These are phyloP conservation scores for Phalangium opilio DNA, from an alignment of 2,888 invertebrate species.

Conservation along the genomic window DNA sequence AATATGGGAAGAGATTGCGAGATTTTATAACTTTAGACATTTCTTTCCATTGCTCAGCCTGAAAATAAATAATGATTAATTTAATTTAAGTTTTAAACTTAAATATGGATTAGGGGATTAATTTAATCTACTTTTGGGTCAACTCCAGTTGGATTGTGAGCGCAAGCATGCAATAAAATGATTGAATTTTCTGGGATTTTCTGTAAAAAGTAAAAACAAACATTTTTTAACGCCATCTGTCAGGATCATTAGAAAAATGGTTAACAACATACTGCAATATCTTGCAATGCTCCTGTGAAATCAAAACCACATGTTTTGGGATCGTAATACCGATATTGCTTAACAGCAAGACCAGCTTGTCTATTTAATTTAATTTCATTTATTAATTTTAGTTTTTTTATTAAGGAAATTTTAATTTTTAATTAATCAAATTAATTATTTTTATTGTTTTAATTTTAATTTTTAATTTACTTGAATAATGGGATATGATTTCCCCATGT, in stretches of 20 bases:
- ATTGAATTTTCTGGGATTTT: slow-evolving; percentile 82
- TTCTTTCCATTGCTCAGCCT: slow-evolving; percentile 51
- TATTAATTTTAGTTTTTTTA: no score
- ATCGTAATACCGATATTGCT: slow-evolving; percentile 86
- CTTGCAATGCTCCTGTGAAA: slow-evolving; percentile 71
- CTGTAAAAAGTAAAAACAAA: slow-evolving; percentile 38
- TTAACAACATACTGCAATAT: slow-evolving; percentile 43
- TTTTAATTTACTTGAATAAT: slow-evolving; percentile 52
- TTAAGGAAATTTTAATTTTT: no score
- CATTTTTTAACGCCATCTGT: not conserved
- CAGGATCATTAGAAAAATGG: not conserved
- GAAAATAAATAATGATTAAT: slow-evolving; percentile 4
- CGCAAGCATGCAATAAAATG: slow-evolving; percentile 87
- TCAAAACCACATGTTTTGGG: slow-evolving; percentile 85
- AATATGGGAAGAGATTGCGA: slow-evolving; percentile 67
- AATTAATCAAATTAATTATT: slow-evolving; percentile 17
- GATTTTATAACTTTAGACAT: slow-evolving; percentile 58
- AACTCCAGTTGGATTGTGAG: slow-evolving; percentile 95
- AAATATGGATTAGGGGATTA: not conserved
- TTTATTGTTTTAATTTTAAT: no score
- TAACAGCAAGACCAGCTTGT: slow-evolving; percentile 63
- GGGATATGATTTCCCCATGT: slow-evolving; percentile 98
- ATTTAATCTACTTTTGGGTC: slow-evolving; percentile 46
- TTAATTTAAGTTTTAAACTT: not conserved
- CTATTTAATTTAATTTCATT: slow-evolving; percentile 25